Base-by-base conservation (phyloP, 2,113 vertebrate genomes). In the Seriola aureovittata region DNA sequence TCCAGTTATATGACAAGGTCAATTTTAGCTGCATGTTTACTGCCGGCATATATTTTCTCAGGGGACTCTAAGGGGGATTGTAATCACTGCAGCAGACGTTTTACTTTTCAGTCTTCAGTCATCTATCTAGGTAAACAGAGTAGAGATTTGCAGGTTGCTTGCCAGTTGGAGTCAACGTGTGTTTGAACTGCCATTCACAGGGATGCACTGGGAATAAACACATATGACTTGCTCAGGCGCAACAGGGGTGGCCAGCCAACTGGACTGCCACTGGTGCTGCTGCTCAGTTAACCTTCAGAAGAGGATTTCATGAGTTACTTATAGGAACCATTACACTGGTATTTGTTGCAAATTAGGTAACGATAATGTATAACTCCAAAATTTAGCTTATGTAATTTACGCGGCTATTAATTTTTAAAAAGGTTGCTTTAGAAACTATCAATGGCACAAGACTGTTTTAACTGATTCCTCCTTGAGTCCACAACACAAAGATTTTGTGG, bases 61-160 rank as follows among this genome's bases (percentile, higher is more conserved):
- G 57, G 59, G 62, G 89, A 85, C 79, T 86, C 63, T 52, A 70
- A 76, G 68, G 66, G 59, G 76, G 63, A 50, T 80, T 76, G 67
- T 87, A 87, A 90, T 91, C 87, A 91, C 70, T 32, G 57, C 48
- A 71, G 54, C 63, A 70, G 82, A 80, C 77, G 19, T 86, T 84
- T 90, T 86, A 71, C 78, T 91, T 88, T 89, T 89, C 85, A 84
- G 65, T 42, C 71, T 74, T 75, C 40, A 82, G 78, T 89, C 85
- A 84, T 89, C 67, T 92, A 55, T 92, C 89, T 87, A 60, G 67
- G 78, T 90, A 90, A 89, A 92, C 80, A 88, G 77, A 73, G 19
- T 69, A 75, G 76, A 89, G 79, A 79, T 71, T 65, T 73, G 57
- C 71, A 58, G 69, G 73, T 50, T 75, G 19, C 81, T 83, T 81